Evolutionary conservation across 2,888 invertebrate genomes (phyloP).

Genomic region (Dryomyza anilis): DNA sequence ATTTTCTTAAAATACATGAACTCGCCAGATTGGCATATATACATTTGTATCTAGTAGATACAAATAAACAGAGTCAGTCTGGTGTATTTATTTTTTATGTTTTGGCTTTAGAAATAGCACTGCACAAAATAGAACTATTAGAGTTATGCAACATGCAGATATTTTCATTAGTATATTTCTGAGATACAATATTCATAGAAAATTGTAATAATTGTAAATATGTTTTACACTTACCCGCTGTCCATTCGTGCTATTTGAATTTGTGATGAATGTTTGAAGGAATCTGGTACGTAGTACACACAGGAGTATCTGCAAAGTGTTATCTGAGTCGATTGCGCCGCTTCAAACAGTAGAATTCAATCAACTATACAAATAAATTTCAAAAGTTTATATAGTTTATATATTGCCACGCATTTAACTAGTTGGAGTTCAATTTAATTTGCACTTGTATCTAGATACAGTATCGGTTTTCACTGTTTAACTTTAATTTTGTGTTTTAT

Average conservation of each 20-base stretch:
- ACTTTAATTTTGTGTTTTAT: not conserved
- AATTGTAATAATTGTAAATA: not conserved
- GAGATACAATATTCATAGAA: not conserved
- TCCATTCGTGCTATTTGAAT: not conserved
- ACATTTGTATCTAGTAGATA: not conserved
- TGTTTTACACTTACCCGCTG: not conserved
- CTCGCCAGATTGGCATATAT: not conserved
- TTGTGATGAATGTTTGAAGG: no score
- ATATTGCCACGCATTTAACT: not conserved
- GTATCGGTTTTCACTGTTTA: no score
- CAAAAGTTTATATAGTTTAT: not conserved
- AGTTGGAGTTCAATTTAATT: not conserved
- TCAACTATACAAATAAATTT: not conserved
- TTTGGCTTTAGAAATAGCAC: not conserved
- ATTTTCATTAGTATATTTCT: not conserved
- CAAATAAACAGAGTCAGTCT: not conserved
- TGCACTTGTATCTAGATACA: not conserved
- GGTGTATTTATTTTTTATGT: no score
- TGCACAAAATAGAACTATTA: not conserved
- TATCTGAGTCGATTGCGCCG: not conserved
- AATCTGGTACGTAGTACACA: no score
- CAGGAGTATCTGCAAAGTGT: not conserved
- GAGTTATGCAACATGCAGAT: conserved; percentile 13
- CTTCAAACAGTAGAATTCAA: not conserved
- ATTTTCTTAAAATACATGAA: not conserved